phyloP scores from a whole-genome alignment of 1,140 invertebrate genomes.

The Pemphigus obesinymphae region DNA sequence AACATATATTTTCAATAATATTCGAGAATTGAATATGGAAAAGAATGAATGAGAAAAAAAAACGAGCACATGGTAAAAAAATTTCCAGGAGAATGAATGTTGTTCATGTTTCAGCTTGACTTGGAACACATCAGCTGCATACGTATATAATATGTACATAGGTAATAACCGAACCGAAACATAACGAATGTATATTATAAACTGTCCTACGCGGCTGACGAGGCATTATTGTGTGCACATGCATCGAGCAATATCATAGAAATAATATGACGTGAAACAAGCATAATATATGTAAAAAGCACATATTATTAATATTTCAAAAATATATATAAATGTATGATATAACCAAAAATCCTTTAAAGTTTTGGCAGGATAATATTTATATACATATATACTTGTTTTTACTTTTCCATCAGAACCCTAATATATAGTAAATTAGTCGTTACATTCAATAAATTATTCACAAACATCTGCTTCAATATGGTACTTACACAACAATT shows the following conservation, averaged over 20 bases:
- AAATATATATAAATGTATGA: not conserved
- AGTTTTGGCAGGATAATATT: too few relatives aligned
- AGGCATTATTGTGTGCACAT: not conserved
- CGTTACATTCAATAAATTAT: too few relatives aligned
- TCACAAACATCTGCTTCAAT: too few relatives aligned
- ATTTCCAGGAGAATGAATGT: not conserved
- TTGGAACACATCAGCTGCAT: not conserved
- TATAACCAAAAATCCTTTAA: not conserved
- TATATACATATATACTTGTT: too few relatives aligned
- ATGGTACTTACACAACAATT: too few relatives aligned
- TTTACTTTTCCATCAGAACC: too few relatives aligned
- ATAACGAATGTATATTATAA: too few relatives aligned
- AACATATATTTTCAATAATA: not conserved
- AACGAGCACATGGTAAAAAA: not conserved
- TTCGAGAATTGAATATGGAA: not conserved
- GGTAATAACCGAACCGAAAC: not conserved
- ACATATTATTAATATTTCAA: not conserved
- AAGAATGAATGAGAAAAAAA: not conserved
- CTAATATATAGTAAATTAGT: too few relatives aligned
- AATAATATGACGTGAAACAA: not conserved
- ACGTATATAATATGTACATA: not conserved
- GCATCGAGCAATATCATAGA: not conserved
- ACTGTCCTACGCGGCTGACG: not conserved
- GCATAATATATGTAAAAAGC: not conserved
- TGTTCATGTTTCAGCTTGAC: not conserved